These are phyloP conservation scores for Drosophila pseudotakahashii DNA, from an alignment of 2,888 invertebrate species.

Conservation along the genomic window DNA sequence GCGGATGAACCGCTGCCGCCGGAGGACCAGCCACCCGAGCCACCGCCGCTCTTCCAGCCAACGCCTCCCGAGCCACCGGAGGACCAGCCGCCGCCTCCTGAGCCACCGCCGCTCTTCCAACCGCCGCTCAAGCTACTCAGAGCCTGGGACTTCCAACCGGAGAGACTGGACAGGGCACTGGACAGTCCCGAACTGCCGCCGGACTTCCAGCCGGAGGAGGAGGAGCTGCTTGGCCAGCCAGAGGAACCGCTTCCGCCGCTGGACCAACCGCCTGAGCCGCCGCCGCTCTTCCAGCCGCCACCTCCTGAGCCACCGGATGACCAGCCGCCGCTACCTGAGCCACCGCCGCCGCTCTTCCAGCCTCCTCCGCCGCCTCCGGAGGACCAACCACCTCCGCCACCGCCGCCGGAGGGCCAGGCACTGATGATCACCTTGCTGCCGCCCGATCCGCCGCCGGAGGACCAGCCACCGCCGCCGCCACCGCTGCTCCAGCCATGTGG, in stretches of 20 bases:
- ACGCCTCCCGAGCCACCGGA: constrained; percentile 43
- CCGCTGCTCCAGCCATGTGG: constrained; percentile 68
- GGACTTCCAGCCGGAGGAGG: constrained; percentile 19
- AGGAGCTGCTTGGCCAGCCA: constrained; percentile 47
- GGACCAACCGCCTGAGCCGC: constrained; percentile 25
- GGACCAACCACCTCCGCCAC: constrained; percentile 43
- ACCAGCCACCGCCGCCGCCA: constrained; percentile 54
- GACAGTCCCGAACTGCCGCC: constrained; percentile 43
- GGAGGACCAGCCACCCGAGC: constrained; percentile 35
- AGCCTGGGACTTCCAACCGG: constrained; percentile 27
- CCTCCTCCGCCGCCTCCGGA: constrained; percentile 31
- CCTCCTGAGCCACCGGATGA: constrained; percentile 24
- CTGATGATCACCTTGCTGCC: constrained; percentile 56
- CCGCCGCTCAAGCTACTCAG: constrained; percentile 30
- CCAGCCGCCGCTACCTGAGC: constrained; percentile 38
- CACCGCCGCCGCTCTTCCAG: constrained; percentile 30
- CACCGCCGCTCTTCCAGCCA: constrained; percentile 29
- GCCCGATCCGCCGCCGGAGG: constrained; percentile 44
- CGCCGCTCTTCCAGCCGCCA: constrained; percentile 29
- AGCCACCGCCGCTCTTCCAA: constrained; percentile 59
- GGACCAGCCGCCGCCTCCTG: constrained; percentile 53
- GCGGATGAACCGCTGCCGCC: constrained; percentile 38
- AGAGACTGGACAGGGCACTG: constrained; percentile 43
- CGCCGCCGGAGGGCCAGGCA: constrained; percentile 47
- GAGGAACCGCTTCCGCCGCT: constrained; percentile 21